A percentile compares a stretch with the other conserved stretches of the same genome.
phyloP scores from a whole-genome alignment of 2,797 vertebrate species.

The Fundulus diaphanus region DNA sequence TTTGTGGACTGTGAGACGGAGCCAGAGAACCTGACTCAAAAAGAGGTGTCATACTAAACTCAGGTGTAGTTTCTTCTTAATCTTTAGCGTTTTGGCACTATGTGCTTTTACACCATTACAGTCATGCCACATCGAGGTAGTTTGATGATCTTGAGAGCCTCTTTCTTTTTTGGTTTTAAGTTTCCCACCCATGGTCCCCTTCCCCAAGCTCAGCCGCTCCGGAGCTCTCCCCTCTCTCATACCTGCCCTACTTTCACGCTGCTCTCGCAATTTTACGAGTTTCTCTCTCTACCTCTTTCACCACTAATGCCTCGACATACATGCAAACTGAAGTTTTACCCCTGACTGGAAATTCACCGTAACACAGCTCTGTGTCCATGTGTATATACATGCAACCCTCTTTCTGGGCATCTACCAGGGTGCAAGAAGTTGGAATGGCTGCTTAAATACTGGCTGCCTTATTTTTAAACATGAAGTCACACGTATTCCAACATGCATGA shows the following conservation, averaged over 20 bases:
- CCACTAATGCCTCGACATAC: conserved; percentile 6
- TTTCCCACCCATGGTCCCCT: conserved; percentile 65
- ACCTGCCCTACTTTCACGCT: conserved; percentile 77
- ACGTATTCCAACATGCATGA: conserved; percentile 42
- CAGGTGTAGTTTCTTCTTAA: neutral
- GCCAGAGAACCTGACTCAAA: too few relatives aligned
- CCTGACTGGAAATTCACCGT: conserved; percentile 27
- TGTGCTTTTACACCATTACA: neutral
- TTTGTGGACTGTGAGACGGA: neutral
- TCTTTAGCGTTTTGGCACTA: neutral
- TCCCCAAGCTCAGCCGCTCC: conserved; percentile 61
- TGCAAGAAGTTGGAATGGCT: neutral
- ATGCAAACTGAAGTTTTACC: conserved; percentile 29
- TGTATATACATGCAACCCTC: conserved; percentile 10
- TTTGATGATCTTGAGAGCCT: conserved; percentile 13
- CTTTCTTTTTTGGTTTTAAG: conserved; percentile 53
- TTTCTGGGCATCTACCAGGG: conserved; percentile 5
- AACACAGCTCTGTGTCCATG: conserved; percentile 19
- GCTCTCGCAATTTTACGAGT: conserved; percentile 59
- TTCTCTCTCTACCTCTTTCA: conserved; percentile 49
- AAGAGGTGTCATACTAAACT: too few relatives aligned
- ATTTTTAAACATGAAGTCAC: conserved; percentile 41
- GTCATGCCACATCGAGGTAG: neutral
- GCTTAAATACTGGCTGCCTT: conserved; percentile 20
- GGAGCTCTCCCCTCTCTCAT: conserved; percentile 60